Evolutionary conservation across 2,888 invertebrate genomes (phyloP).

Genomic region (Agrilus cyanescens): DNA sequence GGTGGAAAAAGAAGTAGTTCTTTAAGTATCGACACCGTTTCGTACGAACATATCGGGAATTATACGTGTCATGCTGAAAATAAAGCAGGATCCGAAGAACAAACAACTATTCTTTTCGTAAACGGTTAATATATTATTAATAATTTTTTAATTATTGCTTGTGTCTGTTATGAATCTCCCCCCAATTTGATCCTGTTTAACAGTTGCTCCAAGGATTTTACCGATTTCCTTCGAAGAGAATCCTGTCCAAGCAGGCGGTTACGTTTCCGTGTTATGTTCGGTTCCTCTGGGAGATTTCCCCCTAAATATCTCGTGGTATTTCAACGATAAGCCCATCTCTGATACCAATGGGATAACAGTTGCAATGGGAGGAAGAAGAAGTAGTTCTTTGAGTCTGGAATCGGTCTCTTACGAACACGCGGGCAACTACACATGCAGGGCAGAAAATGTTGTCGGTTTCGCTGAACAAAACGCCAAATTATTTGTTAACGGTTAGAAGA

Average conservation of each 20-base stretch:
- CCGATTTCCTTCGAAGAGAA: slow-evolving; percentile 51
- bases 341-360: slow-evolving; percentile 14
- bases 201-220: slow-evolving; percentile 49
- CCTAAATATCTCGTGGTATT: slow-evolving; percentile 46
- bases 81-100: slow-evolving; percentile 48
- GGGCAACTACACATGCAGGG: slow-evolving; percentile 61
- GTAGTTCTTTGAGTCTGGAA: slow-evolving; percentile 41
- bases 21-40: slow-evolving; percentile 55
- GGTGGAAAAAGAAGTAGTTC: slow-evolving; percentile 49
- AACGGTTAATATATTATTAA: slow-evolving; percentile 42
- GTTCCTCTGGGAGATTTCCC: slow-evolving; percentile 49
- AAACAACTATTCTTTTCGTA: slow-evolving; percentile 50
- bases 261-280: slow-evolving; percentile 47
- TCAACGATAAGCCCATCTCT: slow-evolving; percentile 34
- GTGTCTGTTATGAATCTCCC: not conserved
- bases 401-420: slow-evolving; percentile 37
- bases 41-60: slow-evolving; percentile 52
- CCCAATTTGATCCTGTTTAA: slow-evolving; percentile 20
- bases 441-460: slow-evolving; percentile 49
- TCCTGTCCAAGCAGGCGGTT: slow-evolving; percentile 44
- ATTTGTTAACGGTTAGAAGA: slow-evolving; percentile 51
- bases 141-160: slow-evolving; percentile 10
- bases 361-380: slow-evolving; percentile 23
- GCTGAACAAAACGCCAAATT: slow-evolving; percentile 56
- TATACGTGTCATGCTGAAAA: slow-evolving; percentile 56